Evolutionary conservation across 2,888 invertebrate genomes (phyloP), one percentile per base, ranked within the genome.

Genomic region (Callinectes sapidus): DNA sequence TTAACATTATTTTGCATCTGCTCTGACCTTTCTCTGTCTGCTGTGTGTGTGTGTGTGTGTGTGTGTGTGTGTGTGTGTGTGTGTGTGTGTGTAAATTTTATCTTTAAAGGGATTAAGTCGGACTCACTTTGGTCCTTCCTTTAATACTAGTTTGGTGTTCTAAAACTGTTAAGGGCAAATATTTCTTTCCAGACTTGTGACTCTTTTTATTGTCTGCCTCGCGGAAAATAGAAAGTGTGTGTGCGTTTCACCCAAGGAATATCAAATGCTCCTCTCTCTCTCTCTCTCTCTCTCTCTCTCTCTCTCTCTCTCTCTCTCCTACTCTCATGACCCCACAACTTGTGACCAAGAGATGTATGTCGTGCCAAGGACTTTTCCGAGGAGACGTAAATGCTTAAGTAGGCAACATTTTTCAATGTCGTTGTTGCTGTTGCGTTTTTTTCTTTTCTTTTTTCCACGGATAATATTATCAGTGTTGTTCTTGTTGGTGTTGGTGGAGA

Each of bases 261-360:
- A 71, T 28, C 71, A 71, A 6, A 28, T 28, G 28, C 28, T n/a
- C 28, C 71, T 71, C 71, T 71, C 81, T 81, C 81, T 81, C 81
- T 81, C 81, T 81, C 81, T 81, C 81, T 81, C 81, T 81, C 81
- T 81, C 81, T 81, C 81, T 81, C 81, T 81, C 81, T 81, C 81
- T 81, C 81, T 81, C 81, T 81, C 81, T 81, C 81, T 81, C 81
- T 81, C 81, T 32, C 81, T 35, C 14, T 35, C 2, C 1, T 28
- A 3, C 10, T 28, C 23, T 23, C 23, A 71, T 71, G 28, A n/a
- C 71, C 71, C 61, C 16, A 18, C 61, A 61, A 18, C 18, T 61
- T 61, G 61, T 23, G 23, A 61, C 16, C 18, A 61, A 5, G 23
- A 16, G 61, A 61, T 23, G 61, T 61, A 18, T 61, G 61, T 18